Conservation (phyloP, 2,113 vertebrate species). For the Triplophysa dalaica region DNA sequence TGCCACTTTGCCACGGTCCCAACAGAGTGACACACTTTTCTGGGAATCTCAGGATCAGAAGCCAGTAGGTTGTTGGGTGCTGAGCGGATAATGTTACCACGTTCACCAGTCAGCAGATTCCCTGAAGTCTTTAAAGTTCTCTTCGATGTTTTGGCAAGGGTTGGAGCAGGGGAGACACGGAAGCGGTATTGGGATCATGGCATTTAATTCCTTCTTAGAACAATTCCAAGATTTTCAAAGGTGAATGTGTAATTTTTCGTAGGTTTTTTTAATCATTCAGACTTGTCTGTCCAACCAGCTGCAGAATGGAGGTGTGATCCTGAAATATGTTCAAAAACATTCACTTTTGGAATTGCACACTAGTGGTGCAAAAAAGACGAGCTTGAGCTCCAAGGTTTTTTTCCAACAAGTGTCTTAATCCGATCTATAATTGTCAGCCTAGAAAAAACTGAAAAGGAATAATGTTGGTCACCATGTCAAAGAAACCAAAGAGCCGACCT, state of each 20-base stretch:
- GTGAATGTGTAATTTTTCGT: neutral
- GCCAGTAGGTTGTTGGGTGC: slow-evolving; percentile 53
- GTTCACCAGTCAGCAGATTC: slow-evolving; percentile 77
- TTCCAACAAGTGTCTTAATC: too few relatives aligned
- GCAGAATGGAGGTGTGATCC: too few relatives aligned
- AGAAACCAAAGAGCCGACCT: slow-evolving; percentile 40
- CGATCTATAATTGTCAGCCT: too few relatives aligned
- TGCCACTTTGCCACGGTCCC: slow-evolving; percentile 36
- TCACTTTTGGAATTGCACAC: too few relatives aligned
- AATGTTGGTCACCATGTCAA: slow-evolving; percentile 34
- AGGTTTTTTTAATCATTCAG: too few relatives aligned
- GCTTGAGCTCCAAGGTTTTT: too few relatives aligned
- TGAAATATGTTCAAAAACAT: too few relatives aligned
- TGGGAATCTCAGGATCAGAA: slow-evolving; percentile 43
- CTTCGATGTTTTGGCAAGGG: slow-evolving; percentile 29
- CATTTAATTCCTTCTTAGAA: neutral
- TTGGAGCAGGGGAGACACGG: neutral
- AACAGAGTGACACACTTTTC: slow-evolving; percentile 27
- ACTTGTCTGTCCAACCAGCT: too few relatives aligned
- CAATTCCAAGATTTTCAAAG: neutral
- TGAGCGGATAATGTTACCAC: slow-evolving; percentile 70
- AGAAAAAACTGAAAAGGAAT: too few relatives aligned
- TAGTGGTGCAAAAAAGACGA: too few relatives aligned
- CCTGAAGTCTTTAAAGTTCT: slow-evolving; percentile 56
- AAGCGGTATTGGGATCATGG: neutral